These are phyloP conservation scores for Rapana venosa DNA, from an alignment of 2,888 invertebrate species.

Conservation along the genomic window DNA sequence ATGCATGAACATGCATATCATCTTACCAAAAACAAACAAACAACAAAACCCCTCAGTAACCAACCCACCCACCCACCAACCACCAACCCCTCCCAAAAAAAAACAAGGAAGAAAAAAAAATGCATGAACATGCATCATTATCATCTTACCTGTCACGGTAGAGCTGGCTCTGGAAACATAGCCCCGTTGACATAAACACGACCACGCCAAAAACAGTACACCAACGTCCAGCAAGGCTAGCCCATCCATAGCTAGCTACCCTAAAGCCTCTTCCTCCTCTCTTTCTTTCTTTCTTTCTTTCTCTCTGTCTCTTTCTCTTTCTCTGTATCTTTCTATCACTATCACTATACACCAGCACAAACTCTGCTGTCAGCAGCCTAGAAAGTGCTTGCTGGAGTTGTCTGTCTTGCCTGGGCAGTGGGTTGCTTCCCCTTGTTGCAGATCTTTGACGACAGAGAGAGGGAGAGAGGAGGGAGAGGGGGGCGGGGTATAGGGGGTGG, in stretches of 20 bases:
- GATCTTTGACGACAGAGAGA: background rate
- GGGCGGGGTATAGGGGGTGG: no score
- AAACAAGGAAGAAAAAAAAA: background rate
- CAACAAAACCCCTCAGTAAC: no score
- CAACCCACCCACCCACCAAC: no score
- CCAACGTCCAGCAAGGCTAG: background rate
- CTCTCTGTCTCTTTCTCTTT: constrained; percentile 10
- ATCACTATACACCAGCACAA: background rate
- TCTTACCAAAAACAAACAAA: no score
- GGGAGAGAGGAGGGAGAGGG: background rate
- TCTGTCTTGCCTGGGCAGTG: background rate
- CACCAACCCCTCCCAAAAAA: no score
- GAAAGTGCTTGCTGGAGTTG: background rate
- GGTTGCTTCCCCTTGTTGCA: background rate
- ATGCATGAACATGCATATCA: no score
- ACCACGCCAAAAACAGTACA: background rate
- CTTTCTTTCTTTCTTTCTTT: constrained; percentile 1
- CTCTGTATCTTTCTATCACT: constrained; percentile 14
- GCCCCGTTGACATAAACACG: no score
- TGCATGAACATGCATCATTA: background rate
- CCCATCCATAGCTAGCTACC: background rate
- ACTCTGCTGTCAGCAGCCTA: background rate
- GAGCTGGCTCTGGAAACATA: no score
- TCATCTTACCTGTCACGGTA: background rate
- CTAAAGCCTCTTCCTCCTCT: background rate